These are phyloP conservation scores for Egretta garzetta DNA, from an alignment of 2,113 vertebrate species.

Conservation along the genomic window DNA sequence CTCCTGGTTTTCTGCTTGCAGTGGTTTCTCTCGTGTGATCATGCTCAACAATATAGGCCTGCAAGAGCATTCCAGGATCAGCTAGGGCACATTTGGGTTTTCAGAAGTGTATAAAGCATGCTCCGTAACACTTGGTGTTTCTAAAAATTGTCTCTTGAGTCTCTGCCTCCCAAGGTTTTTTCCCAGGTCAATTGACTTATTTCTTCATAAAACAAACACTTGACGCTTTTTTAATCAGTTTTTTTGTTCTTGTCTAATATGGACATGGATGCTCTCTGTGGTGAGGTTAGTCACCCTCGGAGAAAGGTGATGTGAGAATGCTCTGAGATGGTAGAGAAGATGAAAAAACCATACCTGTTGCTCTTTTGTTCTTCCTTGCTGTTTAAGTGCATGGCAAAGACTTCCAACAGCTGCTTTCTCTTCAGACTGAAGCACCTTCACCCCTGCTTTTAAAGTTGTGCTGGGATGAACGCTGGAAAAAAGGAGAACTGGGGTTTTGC, in stretches of 20 bases:
- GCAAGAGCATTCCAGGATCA: not conserved
- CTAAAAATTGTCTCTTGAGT: not conserved
- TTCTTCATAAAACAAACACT: not conserved
- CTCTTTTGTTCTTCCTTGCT: not conserved
- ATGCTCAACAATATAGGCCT: rapidly evolving
- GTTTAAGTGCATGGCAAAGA: not conserved
- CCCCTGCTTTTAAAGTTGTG: not conserved
- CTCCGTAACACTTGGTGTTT: not conserved
- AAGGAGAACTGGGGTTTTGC: not conserved
- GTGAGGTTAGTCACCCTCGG: not conserved
- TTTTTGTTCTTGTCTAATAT: not conserved
- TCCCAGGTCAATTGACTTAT: not conserved
- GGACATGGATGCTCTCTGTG: not conserved
- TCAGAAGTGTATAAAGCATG: not conserved
- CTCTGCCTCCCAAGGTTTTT: not conserved
- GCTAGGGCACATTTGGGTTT: not conserved
- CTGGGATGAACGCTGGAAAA: not conserved
- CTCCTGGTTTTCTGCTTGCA: not conserved
- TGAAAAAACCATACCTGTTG: not conserved
- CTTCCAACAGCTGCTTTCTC: not conserved
- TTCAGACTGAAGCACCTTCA: not conserved
- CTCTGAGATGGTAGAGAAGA: not conserved
- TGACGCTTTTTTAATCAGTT: rapidly evolving
- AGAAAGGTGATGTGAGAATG: not conserved
- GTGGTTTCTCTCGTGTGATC: not conserved